Conservation (phyloP, 2,888 invertebrate species). For the Trissolcus japonicus region DNA sequence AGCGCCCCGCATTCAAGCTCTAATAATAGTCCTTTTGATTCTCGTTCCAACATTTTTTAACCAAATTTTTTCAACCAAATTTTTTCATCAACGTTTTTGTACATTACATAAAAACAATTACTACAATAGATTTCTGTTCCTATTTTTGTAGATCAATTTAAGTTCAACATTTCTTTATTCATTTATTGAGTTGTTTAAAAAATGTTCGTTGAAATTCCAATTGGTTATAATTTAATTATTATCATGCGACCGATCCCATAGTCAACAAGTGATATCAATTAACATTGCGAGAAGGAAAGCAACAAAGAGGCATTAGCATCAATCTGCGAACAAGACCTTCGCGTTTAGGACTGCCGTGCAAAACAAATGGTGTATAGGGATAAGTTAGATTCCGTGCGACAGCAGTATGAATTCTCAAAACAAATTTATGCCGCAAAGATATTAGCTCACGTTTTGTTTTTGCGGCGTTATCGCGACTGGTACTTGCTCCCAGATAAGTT, state of each 20-base stretch:
- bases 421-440: constrained; percentile 24
- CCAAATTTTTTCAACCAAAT: too few relatives aligned
- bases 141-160: too few relatives aligned
- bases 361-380: constrained; percentile 27
- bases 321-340: constrained; percentile 42
- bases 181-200: too few relatives aligned
- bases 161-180: too few relatives aligned
- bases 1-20: too few relatives aligned
- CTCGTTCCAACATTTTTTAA: too few relatives aligned
- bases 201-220: too few relatives aligned
- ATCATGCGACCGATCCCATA: constrained; percentile 32
- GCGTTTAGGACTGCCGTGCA: constrained; percentile 15
- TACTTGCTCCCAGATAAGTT: constrained; percentile 35
- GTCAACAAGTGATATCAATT: constrained; percentile 58
- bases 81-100: too few relatives aligned
- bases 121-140: too few relatives aligned
- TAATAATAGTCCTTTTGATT: too few relatives aligned
- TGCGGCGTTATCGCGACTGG: constrained; percentile 19
- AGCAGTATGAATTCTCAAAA: constrained; percentile 17
- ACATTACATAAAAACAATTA: too few relatives aligned
- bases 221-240: background rate
- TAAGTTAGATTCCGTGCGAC: constrained; percentile 25
- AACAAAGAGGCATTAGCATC: constrained; percentile 54
- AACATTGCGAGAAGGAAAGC: constrained; percentile 55
- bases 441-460: constrained; percentile 25